A percentile compares a stretch with the other conserved stretches of the same genome.
Evolutionary conservation across 2,797 vertebrate genomes (phyloP).

Genomic region (Phaenicophaeus curvirostris): DNA sequence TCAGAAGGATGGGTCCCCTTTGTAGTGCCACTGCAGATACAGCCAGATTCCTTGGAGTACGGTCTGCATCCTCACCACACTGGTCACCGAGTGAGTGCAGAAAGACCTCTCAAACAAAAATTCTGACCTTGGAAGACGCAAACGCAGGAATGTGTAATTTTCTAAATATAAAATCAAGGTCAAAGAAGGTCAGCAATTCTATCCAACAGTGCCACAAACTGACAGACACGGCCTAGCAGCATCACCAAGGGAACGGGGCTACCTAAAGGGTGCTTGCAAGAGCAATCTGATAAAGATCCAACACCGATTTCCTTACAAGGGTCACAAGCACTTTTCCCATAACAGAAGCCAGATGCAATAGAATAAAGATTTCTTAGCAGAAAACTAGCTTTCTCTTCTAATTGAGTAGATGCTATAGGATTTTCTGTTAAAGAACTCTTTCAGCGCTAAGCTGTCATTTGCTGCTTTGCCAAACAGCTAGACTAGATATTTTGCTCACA

Average conservation of each 20-base stretch:
- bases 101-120: neutral
- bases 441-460: neutral
- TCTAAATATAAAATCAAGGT: constrained; percentile 64
- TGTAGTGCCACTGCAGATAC: neutral
- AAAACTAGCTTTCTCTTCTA: neutral
- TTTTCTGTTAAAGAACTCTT: neutral
- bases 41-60: neutral
- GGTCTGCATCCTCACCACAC: neutral
- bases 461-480: neutral
- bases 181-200: constrained; percentile 11
- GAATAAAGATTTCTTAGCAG: neutral
- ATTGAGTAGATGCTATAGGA: neutral
- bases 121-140: neutral
- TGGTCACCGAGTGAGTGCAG: neutral
- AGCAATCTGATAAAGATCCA: constrained; percentile 54
- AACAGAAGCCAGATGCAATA: constrained; percentile 29
- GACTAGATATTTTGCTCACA: neutral
- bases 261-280: neutral
- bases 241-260: constrained; percentile 16
- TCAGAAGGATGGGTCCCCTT: neutral
- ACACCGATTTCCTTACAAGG: neutral
- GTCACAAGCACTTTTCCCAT: neutral
- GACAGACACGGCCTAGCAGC: constrained; percentile 28
- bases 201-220: constrained; percentile 30
- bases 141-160: constrained; percentile 22